Evolutionary conservation across 1,140 invertebrate species (phyloP), one percentile per base, ranked within the genome.

Genomic region (Drosophila erecta): DNA sequence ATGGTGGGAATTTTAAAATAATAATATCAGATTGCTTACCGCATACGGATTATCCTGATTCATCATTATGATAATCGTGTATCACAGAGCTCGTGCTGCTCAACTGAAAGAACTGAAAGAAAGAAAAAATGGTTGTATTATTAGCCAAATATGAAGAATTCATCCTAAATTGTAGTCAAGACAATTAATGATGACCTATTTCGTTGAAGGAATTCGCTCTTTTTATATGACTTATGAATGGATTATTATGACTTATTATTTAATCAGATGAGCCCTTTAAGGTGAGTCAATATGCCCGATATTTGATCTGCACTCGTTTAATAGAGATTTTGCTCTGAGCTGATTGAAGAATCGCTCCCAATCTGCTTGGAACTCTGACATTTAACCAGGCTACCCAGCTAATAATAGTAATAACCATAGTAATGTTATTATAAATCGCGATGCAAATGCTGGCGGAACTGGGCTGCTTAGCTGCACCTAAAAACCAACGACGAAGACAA

Each of bases 41-140:
- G 90, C 90, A 86, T 91, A 91, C 55, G 90, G 90, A 90, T 91
- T 91, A 56, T 91, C 90, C 75, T 91, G 90, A 60, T 91, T 91
- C 90, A 91, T 91, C 90, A 91, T 89, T 69, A 41, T 64, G 60
- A 5, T 10, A 65, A 51, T 61, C 37, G 17, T 40, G 35, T 14
- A 27, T 56, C 27, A 27, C 43, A 17, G n/a, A 30, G 66, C 51
- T 46, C 20, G 30, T 53, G 24, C 10, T 15, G 47, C 51, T 43
- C 40, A 51, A 51, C 46, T 30, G 37, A n/a, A 51, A 5, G 51
- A 8, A 51, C 81, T 84, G 61, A 0, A 75, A 83, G 11, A 11
- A 38, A 61, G 7, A 30, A 2, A 30, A 30, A 3, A 30, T 8
- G 8, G 30, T 30, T 30, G 2, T 30, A 3, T 3, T 30, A 30